These are phyloP conservation scores for Diadegma fenestrale DNA, from an alignment of 2,888 invertebrate species.

Conservation along the genomic window DNA sequence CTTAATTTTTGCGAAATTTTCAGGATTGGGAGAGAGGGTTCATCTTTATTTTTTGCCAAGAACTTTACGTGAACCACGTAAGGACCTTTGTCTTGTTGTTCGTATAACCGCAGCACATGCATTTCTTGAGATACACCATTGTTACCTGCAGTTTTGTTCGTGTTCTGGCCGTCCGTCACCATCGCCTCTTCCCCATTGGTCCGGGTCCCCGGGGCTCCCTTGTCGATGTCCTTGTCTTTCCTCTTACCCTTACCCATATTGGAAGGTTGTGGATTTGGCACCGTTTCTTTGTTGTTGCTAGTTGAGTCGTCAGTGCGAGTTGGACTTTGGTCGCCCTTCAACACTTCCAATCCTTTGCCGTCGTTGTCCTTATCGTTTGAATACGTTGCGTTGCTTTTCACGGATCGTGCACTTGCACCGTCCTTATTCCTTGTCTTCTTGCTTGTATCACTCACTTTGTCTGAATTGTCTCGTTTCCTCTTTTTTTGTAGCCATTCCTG, in stretches of 20 bases:
- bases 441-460: too few relatives aligned
- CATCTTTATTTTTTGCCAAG: background rate
- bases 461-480: too few relatives aligned
- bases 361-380: too few relatives aligned
- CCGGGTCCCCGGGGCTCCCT: too few relatives aligned
- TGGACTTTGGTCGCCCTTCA: too few relatives aligned
- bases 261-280: background rate
- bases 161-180: background rate
- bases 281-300: too few relatives aligned
- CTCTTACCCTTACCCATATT: background rate
- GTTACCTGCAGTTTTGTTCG: background rate
- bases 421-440: too few relatives aligned
- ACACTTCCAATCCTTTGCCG: too few relatives aligned
- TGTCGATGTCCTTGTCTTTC: background rate
- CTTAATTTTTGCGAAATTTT: slow-evolving; percentile 27
- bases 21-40: slow-evolving; percentile 3
- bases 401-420: too few relatives aligned
- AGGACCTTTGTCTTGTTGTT: slow-evolving; percentile 26
- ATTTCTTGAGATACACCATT: background rate
- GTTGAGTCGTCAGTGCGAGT: too few relatives aligned
- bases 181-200: background rate
- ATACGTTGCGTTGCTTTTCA: too few relatives aligned
- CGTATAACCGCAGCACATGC: background rate
- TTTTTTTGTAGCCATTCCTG: too few relatives aligned
- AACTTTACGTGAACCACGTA: slow-evolving; percentile 32